A percentile compares a stretch with the other conserved stretches of the same genome.
Evolutionary conservation across 2,888 invertebrate species (phyloP).

Genomic region (Agelastica alni): DNA sequence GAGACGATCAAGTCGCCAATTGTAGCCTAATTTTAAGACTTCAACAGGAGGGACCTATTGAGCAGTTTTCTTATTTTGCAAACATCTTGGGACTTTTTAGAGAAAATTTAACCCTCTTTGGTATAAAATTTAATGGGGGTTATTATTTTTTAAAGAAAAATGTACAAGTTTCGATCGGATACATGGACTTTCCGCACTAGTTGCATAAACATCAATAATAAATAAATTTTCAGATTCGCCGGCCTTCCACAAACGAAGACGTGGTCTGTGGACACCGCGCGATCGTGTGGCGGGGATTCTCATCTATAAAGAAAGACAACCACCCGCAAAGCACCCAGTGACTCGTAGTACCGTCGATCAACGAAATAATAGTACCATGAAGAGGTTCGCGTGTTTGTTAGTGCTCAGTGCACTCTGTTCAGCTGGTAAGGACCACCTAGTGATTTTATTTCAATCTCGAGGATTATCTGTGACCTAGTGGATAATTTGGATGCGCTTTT

Average conservation of each 20-base stretch:
- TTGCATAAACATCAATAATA: too few species aligned
- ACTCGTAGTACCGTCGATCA: slow-evolving; percentile 42
- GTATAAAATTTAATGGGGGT: too few species aligned
- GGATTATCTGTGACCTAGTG: slow-evolving; percentile 21
- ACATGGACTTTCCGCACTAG: too few species aligned
- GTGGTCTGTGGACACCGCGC: neutral
- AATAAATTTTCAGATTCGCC: slow-evolving; percentile 1
- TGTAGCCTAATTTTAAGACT: too few species aligned
- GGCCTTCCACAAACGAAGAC: slow-evolving; percentile 4
- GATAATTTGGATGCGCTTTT: slow-evolving; percentile 6
- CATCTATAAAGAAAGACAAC: slow-evolving; percentile 50
- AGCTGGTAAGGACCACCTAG: slow-evolving; percentile 53
- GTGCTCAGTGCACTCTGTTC: slow-evolving; percentile 55
- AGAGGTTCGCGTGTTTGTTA: slow-evolving; percentile 55
- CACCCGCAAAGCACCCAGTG: slow-evolving; percentile 47
- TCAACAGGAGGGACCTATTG: too few species aligned
- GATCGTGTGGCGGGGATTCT: slow-evolving; percentile 31
- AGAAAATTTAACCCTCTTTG: too few species aligned
- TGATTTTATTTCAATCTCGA: slow-evolving; percentile 4
- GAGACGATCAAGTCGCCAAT: too few species aligned
- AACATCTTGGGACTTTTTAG: too few species aligned
- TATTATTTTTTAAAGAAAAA: too few species aligned
- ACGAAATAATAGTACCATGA: slow-evolving; percentile 47
- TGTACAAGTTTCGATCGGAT: too few species aligned
- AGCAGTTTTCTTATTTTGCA: too few species aligned